Base-by-base conservation (phyloP, 2,888 invertebrate genomes). In the Eilema depressum region DNA sequence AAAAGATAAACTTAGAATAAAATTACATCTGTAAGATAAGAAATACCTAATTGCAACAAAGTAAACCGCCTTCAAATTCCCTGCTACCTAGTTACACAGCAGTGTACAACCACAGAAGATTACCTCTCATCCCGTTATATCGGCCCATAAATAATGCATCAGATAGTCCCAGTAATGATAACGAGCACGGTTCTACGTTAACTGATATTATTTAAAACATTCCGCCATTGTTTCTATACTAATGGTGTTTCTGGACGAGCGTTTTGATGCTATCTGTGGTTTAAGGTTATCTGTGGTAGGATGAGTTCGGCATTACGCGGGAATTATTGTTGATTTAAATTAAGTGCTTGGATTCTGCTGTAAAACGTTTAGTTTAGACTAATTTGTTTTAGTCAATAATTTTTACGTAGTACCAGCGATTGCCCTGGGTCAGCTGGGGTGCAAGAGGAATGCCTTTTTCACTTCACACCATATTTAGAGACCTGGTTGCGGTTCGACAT, bases 101-200 rank as follows among this genome's bases (percentile, higher is more conserved):
- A 66, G 63, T 66, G 66, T 59, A 71, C 65, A 65, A 71, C 68
- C 65, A 65, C 62, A 66, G 69, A 72, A 69, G 69, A 72, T 72
- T 66, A 72, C 72, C 68, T 73, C 72, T 66, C 74, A 53, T 76
- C 84, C 89, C 89, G 92, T 90, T 91, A 88, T 85, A 90, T 91
- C 88, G 77, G 79, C 79, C 88, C 74, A 88, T 88, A 88, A 85
- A 88, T 88, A 87, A 88, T 88, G 84, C 86, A 88, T 85, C 84
- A 83, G 85, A 83, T 89, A 88, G 87, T 80, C 78, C 66, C 76
- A 82, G 85, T 89, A 90, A 91, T 90, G 91, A 91, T 90, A 90
- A 90, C 88, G 82, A 87, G 83, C 79, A 62, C 62, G 75, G 82
- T 63, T 81, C 85, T 86, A 85, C 85, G 86, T 88, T 88, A 86